Conservation (phyloP, 2,888 invertebrate genomes). For the Dioctria linearis region DNA sequence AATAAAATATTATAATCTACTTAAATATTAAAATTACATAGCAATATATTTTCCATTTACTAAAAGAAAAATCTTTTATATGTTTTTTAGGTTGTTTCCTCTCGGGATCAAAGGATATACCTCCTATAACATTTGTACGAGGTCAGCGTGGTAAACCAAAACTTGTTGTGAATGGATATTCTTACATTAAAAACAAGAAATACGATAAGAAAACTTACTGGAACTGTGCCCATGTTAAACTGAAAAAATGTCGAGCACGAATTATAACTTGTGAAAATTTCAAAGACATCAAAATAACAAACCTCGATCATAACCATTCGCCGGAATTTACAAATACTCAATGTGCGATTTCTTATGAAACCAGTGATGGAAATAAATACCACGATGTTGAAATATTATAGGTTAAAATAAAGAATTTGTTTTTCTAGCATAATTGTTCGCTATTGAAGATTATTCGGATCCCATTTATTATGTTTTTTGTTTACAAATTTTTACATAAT, state of each 20-base stretch:
- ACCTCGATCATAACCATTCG: conserved; percentile 62
- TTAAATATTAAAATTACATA: too few relatives aligned
- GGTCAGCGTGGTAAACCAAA: conserved; percentile 65
- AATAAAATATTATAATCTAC: too few relatives aligned
- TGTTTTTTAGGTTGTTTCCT: conserved; percentile 14
- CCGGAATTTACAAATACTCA: conserved; percentile 59
- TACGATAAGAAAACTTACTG: conserved; percentile 63
- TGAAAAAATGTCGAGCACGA: conserved; percentile 63
- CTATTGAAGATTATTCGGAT: too few relatives aligned
- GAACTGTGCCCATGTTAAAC: conserved; percentile 63
- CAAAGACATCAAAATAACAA: conserved; percentile 61
- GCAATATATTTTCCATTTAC: neutral
- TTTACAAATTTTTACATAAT: too few relatives aligned
- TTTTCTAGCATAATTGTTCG: too few relatives aligned
- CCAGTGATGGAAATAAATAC: conserved; percentile 6
- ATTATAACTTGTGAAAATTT: conserved; percentile 60
- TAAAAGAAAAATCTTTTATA: conserved; percentile 5
- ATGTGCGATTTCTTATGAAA: conserved; percentile 11
- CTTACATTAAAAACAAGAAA: conserved; percentile 63
- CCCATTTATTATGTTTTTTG: too few relatives aligned
- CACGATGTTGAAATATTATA: neutral
- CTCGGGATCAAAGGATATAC: neutral
- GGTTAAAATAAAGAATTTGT: conserved; percentile 3
- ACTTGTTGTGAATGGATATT: conserved; percentile 63
- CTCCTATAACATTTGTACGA: conserved; percentile 59